Conservation (phyloP, 1,140 invertebrate genomes). For the Muscidifurax raptorellus region DNA sequence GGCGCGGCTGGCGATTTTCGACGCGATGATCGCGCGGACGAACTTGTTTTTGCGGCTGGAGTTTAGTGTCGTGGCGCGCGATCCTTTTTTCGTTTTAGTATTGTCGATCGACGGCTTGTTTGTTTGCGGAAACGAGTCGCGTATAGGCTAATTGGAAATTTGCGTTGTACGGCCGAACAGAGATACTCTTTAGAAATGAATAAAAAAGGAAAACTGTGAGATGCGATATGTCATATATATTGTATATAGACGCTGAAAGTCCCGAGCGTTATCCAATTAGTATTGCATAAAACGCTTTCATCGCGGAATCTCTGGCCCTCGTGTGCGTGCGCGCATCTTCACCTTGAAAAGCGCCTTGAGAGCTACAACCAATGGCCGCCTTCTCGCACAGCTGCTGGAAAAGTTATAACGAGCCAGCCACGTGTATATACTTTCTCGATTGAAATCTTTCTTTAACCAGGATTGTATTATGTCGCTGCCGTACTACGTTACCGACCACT, state of each 20-base stretch:
- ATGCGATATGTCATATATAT: background rate
- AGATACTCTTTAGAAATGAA: background rate
- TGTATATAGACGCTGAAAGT: background rate
- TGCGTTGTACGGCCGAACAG: background rate
- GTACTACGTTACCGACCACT: background rate
- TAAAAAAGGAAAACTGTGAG: too few relatives aligned
- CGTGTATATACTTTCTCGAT: background rate
- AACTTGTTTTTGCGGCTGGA: background rate
- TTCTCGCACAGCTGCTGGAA: background rate
- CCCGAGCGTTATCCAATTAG: background rate
- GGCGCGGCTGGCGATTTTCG: background rate
- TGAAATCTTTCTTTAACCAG: background rate
- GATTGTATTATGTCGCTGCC: background rate
- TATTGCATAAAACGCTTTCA: background rate
- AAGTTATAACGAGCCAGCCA: slow-evolving; percentile 25
- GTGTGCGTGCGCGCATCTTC: background rate
- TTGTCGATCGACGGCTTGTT: background rate
- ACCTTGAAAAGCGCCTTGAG: background rate
- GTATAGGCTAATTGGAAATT: background rate
- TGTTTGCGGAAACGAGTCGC: too few relatives aligned
- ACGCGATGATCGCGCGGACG: background rate
- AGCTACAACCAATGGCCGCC: slow-evolving; percentile 32
- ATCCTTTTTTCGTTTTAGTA: background rate
- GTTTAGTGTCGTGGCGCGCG: background rate
- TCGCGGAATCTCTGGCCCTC: background rate